Evolutionary conservation across 2,113 vertebrate species (phyloP).

Genomic region (Dendropsophus ebraccatus): DNA sequence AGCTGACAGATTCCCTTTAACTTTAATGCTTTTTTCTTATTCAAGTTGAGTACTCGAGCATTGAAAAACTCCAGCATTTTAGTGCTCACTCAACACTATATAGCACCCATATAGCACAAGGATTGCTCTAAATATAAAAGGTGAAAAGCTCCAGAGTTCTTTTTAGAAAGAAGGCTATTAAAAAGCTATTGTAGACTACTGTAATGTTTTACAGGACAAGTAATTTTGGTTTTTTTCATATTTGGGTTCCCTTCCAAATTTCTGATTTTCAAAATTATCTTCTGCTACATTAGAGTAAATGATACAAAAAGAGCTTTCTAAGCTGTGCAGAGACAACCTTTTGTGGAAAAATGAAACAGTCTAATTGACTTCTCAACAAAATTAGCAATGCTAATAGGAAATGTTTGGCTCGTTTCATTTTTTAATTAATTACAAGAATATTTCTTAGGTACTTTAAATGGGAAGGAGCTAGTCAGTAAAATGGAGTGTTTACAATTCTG

Average conservation of each 20-base stretch:
- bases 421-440: constrained; percentile 31
- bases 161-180: too few species aligned
- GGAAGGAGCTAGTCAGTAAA: neutral
- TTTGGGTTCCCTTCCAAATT: constrained; percentile 26
- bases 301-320: constrained; percentile 13
- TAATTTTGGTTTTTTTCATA: neutral
- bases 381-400: constrained; percentile 46
- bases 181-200: too few species aligned
- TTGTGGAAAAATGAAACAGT: constrained; percentile 34
- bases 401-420: constrained; percentile 23
- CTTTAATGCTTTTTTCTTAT: too few species aligned
- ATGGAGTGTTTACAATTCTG: neutral
- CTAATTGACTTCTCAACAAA: constrained; percentile 40
- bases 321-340: constrained; percentile 30
- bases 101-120: too few species aligned
- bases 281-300: constrained; percentile 29
- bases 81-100: too few species aligned
- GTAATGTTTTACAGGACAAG: too few species aligned
- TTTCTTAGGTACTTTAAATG: constrained; percentile 18
- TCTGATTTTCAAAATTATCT: constrained; percentile 7
- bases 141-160: too few species aligned
- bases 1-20: too few species aligned
- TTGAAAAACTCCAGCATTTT: too few species aligned
- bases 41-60: too few species aligned
- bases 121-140: too few species aligned